Evolutionary conservation across 1,140 invertebrate genomes (phyloP).

Genomic region (Oreohelix idahoensis): DNA sequence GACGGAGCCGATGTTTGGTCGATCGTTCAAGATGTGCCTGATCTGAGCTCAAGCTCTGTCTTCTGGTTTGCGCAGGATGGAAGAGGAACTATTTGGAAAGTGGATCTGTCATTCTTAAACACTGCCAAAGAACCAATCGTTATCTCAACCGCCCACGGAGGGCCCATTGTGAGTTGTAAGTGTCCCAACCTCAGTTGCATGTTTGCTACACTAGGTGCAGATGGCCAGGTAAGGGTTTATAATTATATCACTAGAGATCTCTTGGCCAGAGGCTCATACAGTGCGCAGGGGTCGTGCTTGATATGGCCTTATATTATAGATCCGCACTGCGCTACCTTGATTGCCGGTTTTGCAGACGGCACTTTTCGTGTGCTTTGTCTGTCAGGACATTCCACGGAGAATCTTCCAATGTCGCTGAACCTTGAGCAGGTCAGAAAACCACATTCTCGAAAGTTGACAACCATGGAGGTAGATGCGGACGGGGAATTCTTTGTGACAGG

Average conservation of each 20-base stretch:
- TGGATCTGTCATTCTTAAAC: constrained; percentile 28
- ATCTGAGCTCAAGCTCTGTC: background rate
- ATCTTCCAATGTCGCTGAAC: background rate
- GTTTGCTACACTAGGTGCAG: constrained; percentile 36
- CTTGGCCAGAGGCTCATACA: constrained; percentile 5
- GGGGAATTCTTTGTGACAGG: constrained; percentile 22
- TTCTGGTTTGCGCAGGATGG: constrained; percentile 44
- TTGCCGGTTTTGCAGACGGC: constrained; percentile 33
- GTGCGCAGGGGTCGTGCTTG: background rate
- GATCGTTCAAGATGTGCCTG: constrained; percentile 11
- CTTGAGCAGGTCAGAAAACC: constrained; percentile 19
- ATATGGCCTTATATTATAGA: constrained; percentile 15
- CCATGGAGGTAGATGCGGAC: background rate
- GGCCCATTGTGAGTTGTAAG: constrained; percentile 32
- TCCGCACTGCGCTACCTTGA: background rate
- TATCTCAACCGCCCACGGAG: constrained; percentile 28
- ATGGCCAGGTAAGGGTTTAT: constrained; percentile 38
- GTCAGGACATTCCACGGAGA: background rate
- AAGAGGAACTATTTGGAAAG: constrained; percentile 27
- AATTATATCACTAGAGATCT: constrained; percentile 37
- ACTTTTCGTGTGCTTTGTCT: background rate
- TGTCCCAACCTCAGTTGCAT: constrained; percentile 21
- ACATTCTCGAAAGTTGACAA: constrained; percentile 1
- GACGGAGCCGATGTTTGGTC: constrained; percentile 77
- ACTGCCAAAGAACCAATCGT: constrained; percentile 30